phyloP scores from a whole-genome alignment of 2,888 invertebrate genomes.

The Glyphotaelius pellucidus region DNA sequence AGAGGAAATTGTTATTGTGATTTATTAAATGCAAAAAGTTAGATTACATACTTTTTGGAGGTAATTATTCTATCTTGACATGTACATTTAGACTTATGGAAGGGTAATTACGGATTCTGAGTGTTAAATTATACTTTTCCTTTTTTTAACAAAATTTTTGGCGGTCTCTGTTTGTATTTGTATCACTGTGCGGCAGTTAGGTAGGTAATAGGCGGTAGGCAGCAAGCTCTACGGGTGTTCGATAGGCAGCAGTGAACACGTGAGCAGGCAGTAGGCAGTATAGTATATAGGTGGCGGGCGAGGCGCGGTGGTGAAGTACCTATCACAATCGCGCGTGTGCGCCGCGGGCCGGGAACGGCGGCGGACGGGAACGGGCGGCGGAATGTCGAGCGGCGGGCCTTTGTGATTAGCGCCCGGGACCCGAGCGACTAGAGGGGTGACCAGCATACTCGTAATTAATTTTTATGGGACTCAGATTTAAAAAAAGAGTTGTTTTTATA shows the following conservation, averaged over 20 bases:
- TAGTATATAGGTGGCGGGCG: not conserved
- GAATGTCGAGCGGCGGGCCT: conserved; percentile 53
- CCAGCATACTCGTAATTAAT: conserved; percentile 56
- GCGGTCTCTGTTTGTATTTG: not conserved
- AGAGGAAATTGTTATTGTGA: too few species aligned
- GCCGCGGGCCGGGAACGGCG: conserved; percentile 19
- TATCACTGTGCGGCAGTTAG: not conserved
- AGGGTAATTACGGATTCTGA: too few species aligned
- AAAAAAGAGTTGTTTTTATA: too few species aligned
- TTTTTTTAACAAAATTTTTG: not conserved
- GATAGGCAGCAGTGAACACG: too few species aligned
- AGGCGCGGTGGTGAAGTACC: not conserved
- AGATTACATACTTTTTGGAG: too few species aligned
- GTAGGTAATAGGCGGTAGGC: not conserved
- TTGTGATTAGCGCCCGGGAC: conserved; percentile 60
- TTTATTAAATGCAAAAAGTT: too few species aligned
- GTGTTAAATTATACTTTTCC: too few species aligned
- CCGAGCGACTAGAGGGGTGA: conserved; percentile 65
- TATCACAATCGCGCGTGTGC: not conserved
- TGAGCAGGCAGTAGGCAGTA: not conserved
- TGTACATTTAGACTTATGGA: too few species aligned
- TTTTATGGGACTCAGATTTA: too few species aligned
- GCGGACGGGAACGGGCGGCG: conserved; percentile 49
- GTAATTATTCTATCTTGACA: too few species aligned
- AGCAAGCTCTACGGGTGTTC: not conserved